Percentiles rank a stretch among this genome's conserved stretches.
Evolutionary conservation across 2,113 vertebrate genomes (phyloP).

Genomic region (Hepsetus odoe): DNA sequence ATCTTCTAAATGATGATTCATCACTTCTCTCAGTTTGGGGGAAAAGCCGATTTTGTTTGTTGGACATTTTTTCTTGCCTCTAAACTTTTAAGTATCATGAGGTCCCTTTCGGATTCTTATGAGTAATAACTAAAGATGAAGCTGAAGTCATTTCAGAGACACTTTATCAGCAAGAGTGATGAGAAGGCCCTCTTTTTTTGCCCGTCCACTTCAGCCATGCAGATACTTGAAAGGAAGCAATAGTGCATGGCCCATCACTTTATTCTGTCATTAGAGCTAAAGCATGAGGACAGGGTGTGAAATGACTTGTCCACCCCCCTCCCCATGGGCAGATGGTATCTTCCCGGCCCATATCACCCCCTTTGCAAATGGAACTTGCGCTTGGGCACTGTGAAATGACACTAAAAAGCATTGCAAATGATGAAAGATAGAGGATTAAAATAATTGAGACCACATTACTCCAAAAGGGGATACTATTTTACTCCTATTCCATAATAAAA

Average conservation of each 20-base stretch:
- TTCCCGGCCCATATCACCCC: constrained; percentile 73
- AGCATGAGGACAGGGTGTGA: constrained; percentile 75
- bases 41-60: not conserved
- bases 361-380: constrained; percentile 72
- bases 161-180: constrained; percentile 12
- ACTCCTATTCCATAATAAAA: constrained; percentile 70
- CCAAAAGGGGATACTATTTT: constrained; percentile 76
- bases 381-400: constrained; percentile 78
- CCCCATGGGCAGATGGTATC: constrained; percentile 78
- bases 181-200: not conserved
- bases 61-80: constrained; percentile 12
- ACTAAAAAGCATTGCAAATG: constrained; percentile 79
- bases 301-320: constrained; percentile 69
- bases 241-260: constrained; percentile 51
- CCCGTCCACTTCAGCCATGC: constrained; percentile 5
- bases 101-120: not conserved
- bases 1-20: constrained; percentile 37
- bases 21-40: constrained; percentile 11
- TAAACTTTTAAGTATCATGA: constrained; percentile 1
- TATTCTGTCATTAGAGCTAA: constrained; percentile 67
- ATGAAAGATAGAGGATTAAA: constrained; percentile 78
- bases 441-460: constrained; percentile 79
- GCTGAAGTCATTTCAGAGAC: constrained; percentile 7
- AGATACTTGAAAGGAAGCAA: constrained; percentile 38
- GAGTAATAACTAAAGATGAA: constrained; percentile 2